Evolutionary conservation across 64 coral and sea anemone species (phyloP).

Genomic region (Acropora tenuis): DNA sequence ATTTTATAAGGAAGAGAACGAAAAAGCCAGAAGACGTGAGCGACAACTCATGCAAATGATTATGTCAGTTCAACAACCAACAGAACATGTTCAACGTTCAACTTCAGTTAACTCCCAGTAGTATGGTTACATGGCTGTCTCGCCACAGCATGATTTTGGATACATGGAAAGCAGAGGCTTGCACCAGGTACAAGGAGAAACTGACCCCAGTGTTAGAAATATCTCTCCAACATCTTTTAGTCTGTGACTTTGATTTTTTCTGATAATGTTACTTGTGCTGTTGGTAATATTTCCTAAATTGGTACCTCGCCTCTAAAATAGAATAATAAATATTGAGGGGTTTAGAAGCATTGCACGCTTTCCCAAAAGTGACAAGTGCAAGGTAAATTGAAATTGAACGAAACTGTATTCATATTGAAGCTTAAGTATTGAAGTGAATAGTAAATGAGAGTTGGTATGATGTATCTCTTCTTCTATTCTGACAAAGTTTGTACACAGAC

Average conservation of each 20-base stretch:
- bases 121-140: neutral
- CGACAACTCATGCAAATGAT: slow-evolving; percentile 43
- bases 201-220: no score
- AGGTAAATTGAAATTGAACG: neutral
- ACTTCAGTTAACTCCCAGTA: neutral
- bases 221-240: no score
- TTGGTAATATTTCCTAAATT: neutral
- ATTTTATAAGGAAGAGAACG: slow-evolving; percentile 45
- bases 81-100: neutral
- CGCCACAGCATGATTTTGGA: neutral
- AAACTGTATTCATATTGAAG: neutral
- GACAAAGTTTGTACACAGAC: no score
- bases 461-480: no score
- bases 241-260: no score
- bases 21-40: slow-evolving; percentile 39
- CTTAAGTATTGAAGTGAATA: neutral
- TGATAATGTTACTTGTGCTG: no score
- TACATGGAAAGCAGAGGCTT: neutral
- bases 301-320: neutral
- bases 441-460: neutral
- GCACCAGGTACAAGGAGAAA: neutral
- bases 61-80: slow-evolving; percentile 18
- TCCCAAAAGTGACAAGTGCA: neutral
- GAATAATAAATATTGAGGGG: neutral
- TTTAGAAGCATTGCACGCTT: neutral